Percentiles rank a stretch among this genome's conserved stretches.
Conservation (phyloP, 2,888 invertebrate species). For the Aspidapion aeneum region DNA sequence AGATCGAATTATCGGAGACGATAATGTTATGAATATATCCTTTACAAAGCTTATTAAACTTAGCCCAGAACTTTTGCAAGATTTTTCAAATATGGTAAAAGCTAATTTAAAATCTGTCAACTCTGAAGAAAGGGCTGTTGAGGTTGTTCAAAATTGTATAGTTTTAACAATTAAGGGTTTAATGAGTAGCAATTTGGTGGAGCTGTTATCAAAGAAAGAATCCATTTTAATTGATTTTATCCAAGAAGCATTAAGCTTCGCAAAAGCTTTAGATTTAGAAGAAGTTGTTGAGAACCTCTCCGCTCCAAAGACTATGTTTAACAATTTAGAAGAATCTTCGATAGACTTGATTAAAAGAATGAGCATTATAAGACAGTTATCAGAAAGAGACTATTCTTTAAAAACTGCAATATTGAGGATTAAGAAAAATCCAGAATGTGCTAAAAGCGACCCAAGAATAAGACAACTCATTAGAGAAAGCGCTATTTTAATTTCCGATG, state of each 20-base stretch:
- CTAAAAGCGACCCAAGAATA: slow-evolving; percentile 65
- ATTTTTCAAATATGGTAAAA: slow-evolving; percentile 59
- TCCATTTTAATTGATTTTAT: slow-evolving; percentile 48
- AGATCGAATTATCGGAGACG: slow-evolving; percentile 60
- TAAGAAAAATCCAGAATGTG: slow-evolving; percentile 62
- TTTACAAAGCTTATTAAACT: slow-evolving; percentile 62
- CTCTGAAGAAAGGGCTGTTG: slow-evolving; percentile 62
- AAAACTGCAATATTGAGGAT: slow-evolving; percentile 60
- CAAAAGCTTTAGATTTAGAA: slow-evolving; percentile 64
- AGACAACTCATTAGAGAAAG: slow-evolving; percentile 70
- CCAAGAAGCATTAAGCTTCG: slow-evolving; percentile 64
- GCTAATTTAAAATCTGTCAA: slow-evolving; percentile 57
- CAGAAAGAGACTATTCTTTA: slow-evolving; percentile 62
- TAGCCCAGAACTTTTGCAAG: slow-evolving; percentile 57
- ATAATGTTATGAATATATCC: slow-evolving; percentile 57
- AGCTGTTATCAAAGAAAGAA: slow-evolving; percentile 50
- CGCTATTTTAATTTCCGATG: slow-evolving; percentile 54
- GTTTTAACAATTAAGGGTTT: slow-evolving; percentile 61
- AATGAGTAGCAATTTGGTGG: slow-evolving; percentile 55
- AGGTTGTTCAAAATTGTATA: slow-evolving; percentile 64
- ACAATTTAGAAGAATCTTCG: slow-evolving; percentile 55
- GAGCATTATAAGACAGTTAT: slow-evolving; percentile 67
- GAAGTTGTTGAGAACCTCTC: slow-evolving; percentile 53
- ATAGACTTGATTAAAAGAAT: slow-evolving; percentile 65
- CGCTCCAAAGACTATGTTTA: slow-evolving; percentile 53